Evolutionary conservation across 1,140 invertebrate genomes (phyloP), one percentile per base, ranked within the genome.

Genomic region (Caerostris darwini): DNA sequence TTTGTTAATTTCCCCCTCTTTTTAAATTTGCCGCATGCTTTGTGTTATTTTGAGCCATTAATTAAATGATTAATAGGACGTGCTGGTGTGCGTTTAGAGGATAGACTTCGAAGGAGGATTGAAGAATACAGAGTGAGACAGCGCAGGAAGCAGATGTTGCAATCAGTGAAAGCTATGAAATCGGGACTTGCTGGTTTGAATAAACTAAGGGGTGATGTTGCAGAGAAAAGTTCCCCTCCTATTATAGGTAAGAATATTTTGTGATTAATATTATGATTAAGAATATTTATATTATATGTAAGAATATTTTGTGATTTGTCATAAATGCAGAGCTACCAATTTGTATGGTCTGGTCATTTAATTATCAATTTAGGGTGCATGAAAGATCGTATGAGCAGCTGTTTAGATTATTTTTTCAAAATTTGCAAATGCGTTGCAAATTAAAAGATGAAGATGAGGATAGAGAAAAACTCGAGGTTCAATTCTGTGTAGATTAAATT

Each of bases 91-190:
- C 96, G 97, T 94, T 95, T 97, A 83, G 90, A 95, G 94, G 95
- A 95, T 64, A 81, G 94, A 59, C 59, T 95, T 34, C 96, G 97
- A 95, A 96, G 96, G 94, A 95, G 97, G 5, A 95, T 97, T 34
- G 97, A 97, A 94, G 97, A 97, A 91, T 95, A 97, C 90, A 97
- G 97, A 94, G 96, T 96, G 90, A 96, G 96, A 58, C 96, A 94
- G 58, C 95, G 94, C 8, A 88, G 94, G 71, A 95, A 94, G n/a
- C 95, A 95, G 58, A 94, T 94, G 86, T 3, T 95, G 7, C 94
- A 95, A 19, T 92, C 92, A 3, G 61, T 94, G 3, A 95, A 94
- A 86, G 83, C 89, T 8, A 93, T 94, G 94, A 95, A 95, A 94
- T 94, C 91, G 54, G 85, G 86, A 19, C 69, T 94, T 53, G 58